These are phyloP conservation scores for Enteromius viviparus DNA, from an alignment of 2,797 vertebrate genomes.

Conservation along the genomic window DNA sequence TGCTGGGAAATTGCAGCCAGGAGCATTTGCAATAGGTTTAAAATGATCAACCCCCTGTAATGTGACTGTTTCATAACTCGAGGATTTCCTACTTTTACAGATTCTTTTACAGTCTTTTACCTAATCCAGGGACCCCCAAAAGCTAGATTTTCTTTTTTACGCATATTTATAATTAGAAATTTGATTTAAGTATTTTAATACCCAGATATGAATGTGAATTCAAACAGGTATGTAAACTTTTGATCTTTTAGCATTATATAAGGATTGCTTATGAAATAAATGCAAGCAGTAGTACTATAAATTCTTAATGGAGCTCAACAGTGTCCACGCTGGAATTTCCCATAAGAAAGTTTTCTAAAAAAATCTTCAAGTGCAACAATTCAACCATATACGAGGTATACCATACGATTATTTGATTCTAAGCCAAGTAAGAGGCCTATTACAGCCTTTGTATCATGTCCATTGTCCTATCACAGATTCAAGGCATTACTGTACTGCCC, in stretches of 20 bases:
- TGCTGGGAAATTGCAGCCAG: conserved; percentile 32
- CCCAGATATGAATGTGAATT: background rate
- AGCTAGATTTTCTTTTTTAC: background rate
- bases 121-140: background rate
- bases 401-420: background rate
- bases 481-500: background rate
- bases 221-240: background rate
- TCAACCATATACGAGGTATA: background rate
- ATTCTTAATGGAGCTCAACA: background rate
- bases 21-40: conserved; percentile 27
- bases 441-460: background rate
- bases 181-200: background rate
- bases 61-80: background rate
- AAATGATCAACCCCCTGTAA: conserved; percentile 6
- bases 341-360: background rate
- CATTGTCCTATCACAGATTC: conserved; percentile 1
- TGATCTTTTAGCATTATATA: background rate
- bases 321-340: background rate
- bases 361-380: background rate
- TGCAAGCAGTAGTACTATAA: background rate
- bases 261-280: background rate
- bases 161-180: background rate
- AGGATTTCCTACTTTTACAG: background rate
- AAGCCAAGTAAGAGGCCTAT: background rate
- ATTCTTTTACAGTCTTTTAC: background rate